Evolutionary conservation across 2,888 invertebrate genomes (phyloP), one percentile per base, ranked within the genome.

Genomic region (Cerceris rybyensis): DNA sequence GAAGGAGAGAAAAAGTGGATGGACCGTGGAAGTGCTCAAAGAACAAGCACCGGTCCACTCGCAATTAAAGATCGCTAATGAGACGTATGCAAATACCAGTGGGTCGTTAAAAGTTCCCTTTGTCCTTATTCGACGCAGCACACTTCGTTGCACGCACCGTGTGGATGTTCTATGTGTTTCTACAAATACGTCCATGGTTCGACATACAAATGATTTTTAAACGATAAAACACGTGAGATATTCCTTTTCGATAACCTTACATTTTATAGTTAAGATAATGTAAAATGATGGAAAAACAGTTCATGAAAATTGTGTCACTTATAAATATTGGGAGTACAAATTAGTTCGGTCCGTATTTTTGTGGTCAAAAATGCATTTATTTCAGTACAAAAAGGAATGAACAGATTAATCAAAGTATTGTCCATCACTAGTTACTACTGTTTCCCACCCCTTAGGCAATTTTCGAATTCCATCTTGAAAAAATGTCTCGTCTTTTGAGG

Each of bases 31-130:
- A 70, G 59, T 67, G 52, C 63, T 46, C 73, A 42, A 81, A 72
- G 70, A 58, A 49, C 69, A 52, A 73, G 70, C 64, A 59, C 70
- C 72, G 75, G 79, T 74, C 82, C 72, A 78, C 65, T 78, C 58
- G 80, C 76, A 85, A 85, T 85, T 85, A 85, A 85, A 84, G 83
- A 85, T 85, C 85, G 79, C 83, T 85, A 85, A 85, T 85, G 85
- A 85, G 86, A 85, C 86, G 76, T 85, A 85, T 85, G 86, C 86
- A 85, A 85, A 85, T 85, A 84, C 75, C 70, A 52, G 70, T 14
- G 61, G 70, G 75, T 66, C 78, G 70, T 85, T 83, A 85, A 86
- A 85, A 81, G 67, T 66, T 58, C 50, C 28, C 39, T 71, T 63
- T 65, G 61, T 49, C 55, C 57, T 55, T 69, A 75, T 80, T 67